phyloP scores from a whole-genome alignment of 2,113 vertebrate species.

The Pluvianellus socialis region DNA sequence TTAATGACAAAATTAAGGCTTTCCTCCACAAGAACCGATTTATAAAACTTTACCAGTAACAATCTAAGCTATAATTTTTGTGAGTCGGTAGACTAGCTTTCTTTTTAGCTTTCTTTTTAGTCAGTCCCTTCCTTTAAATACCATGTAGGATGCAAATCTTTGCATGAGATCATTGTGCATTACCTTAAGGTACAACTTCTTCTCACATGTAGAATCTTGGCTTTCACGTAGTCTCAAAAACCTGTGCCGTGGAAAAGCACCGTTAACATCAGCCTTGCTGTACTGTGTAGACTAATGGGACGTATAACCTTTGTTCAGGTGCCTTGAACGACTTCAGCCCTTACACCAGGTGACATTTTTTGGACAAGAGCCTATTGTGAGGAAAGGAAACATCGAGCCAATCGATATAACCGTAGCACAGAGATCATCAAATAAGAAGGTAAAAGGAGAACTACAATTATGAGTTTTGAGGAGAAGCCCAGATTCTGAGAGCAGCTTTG shows the following conservation, averaged over 20 bases:
- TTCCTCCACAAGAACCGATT: not conserved
- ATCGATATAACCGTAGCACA: constrained; percentile 87
- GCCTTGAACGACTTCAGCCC: constrained; percentile 84
- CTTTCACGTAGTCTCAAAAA: not conserved
- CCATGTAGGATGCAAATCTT: not conserved
- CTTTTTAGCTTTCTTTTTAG: not conserved
- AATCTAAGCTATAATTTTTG: not conserved
- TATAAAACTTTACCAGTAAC: not conserved
- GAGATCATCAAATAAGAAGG: constrained; percentile 94
- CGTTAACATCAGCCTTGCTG: not conserved
- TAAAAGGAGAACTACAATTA: constrained; percentile 17
- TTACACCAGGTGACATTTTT: constrained; percentile 86
- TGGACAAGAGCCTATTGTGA: constrained; percentile 83
- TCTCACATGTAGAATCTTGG: not conserved
- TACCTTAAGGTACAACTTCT: not conserved
- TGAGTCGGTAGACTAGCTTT: not conserved
- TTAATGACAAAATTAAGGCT: not conserved
- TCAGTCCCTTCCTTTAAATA: not conserved
- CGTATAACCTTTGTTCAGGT: constrained; percentile 69
- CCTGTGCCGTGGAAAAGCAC: not conserved
- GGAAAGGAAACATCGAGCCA: constrained; percentile 87
- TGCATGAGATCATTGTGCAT: not conserved
- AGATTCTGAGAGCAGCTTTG: not conserved
- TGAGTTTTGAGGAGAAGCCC: not conserved
- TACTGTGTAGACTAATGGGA: not conserved